phyloP scores from a whole-genome alignment of 1,140 invertebrate species.

The Thaumetopoea pityocampa region DNA sequence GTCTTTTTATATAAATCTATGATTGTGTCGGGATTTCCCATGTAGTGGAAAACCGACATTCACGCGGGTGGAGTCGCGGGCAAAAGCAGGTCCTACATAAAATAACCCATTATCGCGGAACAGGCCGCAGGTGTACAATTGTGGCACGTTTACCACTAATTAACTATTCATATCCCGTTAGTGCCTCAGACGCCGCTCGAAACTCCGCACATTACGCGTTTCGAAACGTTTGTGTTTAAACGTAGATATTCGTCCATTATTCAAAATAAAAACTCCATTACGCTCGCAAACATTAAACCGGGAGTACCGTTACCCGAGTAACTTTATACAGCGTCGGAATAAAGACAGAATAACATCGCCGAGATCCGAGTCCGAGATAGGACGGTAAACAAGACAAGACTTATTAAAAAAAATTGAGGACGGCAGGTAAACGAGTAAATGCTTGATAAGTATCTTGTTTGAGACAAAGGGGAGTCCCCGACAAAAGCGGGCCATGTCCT shows the following conservation, averaged over 20 bases:
- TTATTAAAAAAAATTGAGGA: slow-evolving; percentile 50
- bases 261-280: slow-evolving; percentile 2
- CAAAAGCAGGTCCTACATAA: too few species aligned
- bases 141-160: too few species aligned
- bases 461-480: slow-evolving; percentile 54
- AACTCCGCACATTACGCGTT: too few species aligned
- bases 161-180: too few species aligned
- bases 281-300: slow-evolving; percentile 2
- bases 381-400: slow-evolving; percentile 24
- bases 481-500: slow-evolving; percentile 58
- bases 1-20: too few species aligned
- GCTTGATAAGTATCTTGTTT: slow-evolving; percentile 65
- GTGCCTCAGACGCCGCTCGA: too few species aligned
- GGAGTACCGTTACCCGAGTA: slow-evolving; percentile 12
- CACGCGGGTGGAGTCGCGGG: too few species aligned
- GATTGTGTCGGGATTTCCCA: too few species aligned
- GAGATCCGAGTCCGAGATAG: slow-evolving; percentile 11
- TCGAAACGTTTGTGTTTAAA: too few species aligned
- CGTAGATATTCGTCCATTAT: background rate
- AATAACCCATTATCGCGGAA: too few species aligned
- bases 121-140: too few species aligned
- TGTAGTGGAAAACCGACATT: too few species aligned
- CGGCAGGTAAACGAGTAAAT: slow-evolving; percentile 62
- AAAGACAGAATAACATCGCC: slow-evolving; percentile 15
- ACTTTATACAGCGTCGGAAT: slow-evolving; percentile 13